Conservation (phyloP, 64 coral and sea anemone species). For the Montipora efflorescens region DNA sequence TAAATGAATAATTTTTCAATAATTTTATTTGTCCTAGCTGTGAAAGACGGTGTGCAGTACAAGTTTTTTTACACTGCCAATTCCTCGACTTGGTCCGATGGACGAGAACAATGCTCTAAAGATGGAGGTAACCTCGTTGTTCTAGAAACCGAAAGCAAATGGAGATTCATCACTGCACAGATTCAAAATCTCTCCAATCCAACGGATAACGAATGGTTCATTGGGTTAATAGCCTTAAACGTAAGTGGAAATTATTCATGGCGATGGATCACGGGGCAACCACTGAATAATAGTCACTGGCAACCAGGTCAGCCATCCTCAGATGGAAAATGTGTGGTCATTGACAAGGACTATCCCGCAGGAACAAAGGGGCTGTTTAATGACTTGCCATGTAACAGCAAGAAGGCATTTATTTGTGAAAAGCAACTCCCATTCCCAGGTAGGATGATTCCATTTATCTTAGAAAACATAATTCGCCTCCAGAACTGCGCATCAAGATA, state of each 20-base stretch:
- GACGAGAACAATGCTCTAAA: conserved; percentile 1
- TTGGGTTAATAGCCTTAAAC: conserved; percentile 12
- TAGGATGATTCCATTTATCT: no score
- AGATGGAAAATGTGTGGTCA: conserved; percentile 51
- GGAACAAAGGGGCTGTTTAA: conserved; percentile 27
- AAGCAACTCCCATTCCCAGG: background rate
- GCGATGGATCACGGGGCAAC: conserved; percentile 58
- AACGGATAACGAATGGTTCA: conserved; percentile 25
- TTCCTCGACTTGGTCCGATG: conserved; percentile 4
- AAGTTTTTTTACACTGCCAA: conserved; percentile 12
- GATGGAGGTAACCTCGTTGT: conserved; percentile 40
- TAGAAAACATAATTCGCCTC: no score
- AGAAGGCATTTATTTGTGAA: conserved; percentile 65
- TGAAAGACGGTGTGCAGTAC: conserved; percentile 2
- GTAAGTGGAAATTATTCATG: background rate
- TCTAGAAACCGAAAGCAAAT: conserved; percentile 55
- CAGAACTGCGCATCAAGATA: no score
- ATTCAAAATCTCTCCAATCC: conserved; percentile 62
- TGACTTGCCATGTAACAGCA: conserved; percentile 7
- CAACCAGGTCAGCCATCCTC: conserved; percentile 25
- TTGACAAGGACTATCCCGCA: conserved; percentile 24
- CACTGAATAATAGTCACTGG: conserved; percentile 33
- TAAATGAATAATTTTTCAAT: no score
- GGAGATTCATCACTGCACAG: conserved; percentile 46
- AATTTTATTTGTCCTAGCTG: background rate